Conservation (phyloP, 2,888 invertebrate species). For the Xestobium rufovillosum region DNA sequence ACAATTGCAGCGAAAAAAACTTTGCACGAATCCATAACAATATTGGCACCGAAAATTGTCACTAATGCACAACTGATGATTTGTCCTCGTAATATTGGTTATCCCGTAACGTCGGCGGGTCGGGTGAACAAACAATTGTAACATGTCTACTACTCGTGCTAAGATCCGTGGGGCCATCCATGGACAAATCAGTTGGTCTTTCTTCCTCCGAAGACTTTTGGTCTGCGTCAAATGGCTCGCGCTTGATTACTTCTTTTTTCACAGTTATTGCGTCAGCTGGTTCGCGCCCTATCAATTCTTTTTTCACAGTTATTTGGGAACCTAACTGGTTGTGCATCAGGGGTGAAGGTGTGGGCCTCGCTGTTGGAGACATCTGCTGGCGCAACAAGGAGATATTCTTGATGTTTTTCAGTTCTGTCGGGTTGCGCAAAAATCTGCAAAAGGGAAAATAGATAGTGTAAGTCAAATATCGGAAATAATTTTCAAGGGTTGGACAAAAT, state of each 20-base stretch:
- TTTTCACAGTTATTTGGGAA: constrained; percentile 20
- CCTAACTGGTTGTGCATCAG: constrained; percentile 9
- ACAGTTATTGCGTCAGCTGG: constrained; percentile 16
- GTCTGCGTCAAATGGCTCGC: constrained; percentile 7
- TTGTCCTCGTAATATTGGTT: constrained; percentile 7
- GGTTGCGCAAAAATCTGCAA: constrained; percentile 81
- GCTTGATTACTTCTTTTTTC: constrained; percentile 9
- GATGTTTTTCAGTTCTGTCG: constrained; percentile 88
- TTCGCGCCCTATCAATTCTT: constrained; percentile 33
- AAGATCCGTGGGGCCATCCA: constrained; percentile 41
- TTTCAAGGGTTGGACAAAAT: too few species aligned
- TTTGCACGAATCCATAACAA: constrained; percentile 16
- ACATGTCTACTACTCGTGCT: constrained; percentile 33
- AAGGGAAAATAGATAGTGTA: too few species aligned
- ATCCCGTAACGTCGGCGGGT: constrained; percentile 34
- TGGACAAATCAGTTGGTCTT: constrained; percentile 41
- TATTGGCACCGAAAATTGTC: constrained; percentile 27
- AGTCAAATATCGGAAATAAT: too few species aligned
- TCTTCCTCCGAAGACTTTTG: constrained; percentile 40
- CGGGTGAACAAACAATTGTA: constrained; percentile 41
- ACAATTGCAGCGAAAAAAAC: not conserved
- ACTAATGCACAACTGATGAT: constrained; percentile 22
- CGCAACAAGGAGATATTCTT: constrained; percentile 84
- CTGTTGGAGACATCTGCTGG: constrained; percentile 62
- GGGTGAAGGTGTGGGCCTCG: constrained; percentile 30